phyloP scores from a whole-genome alignment of 2,797 vertebrate genomes.

The Poeciliopsis turneri region DNA sequence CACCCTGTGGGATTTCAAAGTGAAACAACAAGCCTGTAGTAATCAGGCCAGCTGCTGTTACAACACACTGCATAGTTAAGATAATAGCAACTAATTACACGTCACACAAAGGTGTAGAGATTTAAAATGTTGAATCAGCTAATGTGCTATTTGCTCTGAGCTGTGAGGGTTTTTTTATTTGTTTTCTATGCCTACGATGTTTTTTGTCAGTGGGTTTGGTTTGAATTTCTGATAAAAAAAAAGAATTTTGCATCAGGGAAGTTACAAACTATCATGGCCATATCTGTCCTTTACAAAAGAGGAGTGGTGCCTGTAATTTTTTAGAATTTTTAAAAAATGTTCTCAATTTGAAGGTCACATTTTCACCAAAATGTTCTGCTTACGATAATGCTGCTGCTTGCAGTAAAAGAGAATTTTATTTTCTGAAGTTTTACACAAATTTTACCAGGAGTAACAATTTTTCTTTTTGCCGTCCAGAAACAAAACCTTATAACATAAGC shows the following conservation, averaged over 20 bases:
- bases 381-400: not conserved
- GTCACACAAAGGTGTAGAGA: not conserved
- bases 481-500: not conserved
- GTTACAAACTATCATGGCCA: not conserved
- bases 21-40: constrained; percentile 1
- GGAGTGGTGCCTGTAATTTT: not conserved
- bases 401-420: not conserved
- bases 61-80: not conserved
- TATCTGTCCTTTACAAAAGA: not conserved
- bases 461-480: not conserved
- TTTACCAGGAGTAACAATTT: not conserved
- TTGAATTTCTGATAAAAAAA: not conserved
- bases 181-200: not conserved
- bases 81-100: not conserved
- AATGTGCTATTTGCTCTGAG: not conserved
- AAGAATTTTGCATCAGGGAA: not conserved
- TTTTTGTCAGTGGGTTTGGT: not conserved
- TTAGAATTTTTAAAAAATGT: not conserved
- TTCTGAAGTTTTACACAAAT: not conserved
- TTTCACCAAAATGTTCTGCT: not conserved
- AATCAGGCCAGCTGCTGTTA: not conserved
- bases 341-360: not conserved
- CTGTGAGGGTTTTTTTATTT: not conserved
- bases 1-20: not conserved
- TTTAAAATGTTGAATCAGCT: not conserved